Conservation (phyloP, 2,113 vertebrate species). For the human (Homo sapiens) region GRCh38 chr1:35325001-35325500, state of each 20-base stretch:
- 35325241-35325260: conserved; percentile 12
- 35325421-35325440: conserved; percentile 49
- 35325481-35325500: neutral
- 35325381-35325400: conserved; percentile 86
- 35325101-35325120: neutral
- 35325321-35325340: conserved; percentile 50
- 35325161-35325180: neutral
- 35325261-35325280: conserved; percentile 12
- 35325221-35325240: neutral
- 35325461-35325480: neutral
- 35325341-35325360: conserved; percentile 80
- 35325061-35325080: neutral
- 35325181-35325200: neutral
- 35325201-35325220: conserved; percentile 19
- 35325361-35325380: conserved; percentile 87
- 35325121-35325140: neutral
- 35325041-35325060: neutral
- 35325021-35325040: conserved; percentile 19
- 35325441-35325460: neutral
- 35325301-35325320: neutral
- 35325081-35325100: neutral
- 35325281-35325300: neutral
- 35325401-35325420: conserved; percentile 86
- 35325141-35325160: neutral
- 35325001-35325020: conserved; percentile 19